These are phyloP conservation scores for Athalia cordata DNA, from an alignment of 2,888 invertebrate genomes.

Conservation along the genomic window DNA sequence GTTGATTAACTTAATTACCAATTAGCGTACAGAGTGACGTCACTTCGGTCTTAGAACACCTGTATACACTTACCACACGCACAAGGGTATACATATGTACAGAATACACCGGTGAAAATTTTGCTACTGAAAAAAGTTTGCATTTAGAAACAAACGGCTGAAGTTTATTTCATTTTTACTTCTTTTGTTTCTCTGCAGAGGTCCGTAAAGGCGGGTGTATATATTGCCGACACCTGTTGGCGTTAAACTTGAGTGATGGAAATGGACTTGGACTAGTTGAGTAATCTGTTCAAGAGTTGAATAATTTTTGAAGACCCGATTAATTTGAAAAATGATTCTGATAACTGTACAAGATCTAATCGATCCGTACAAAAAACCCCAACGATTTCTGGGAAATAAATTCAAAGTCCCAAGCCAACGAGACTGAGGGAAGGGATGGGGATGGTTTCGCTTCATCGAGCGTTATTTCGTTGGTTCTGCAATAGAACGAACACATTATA, in stretches of 20 bases:
- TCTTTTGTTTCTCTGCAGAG: too few relatives aligned
- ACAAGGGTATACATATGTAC: too few relatives aligned
- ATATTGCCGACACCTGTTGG: conserved; percentile 37
- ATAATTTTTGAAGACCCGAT: conserved; percentile 7
- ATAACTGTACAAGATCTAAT: too few relatives aligned
- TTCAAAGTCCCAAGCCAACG: too few relatives aligned
- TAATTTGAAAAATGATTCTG: neutral
- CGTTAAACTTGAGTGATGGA: neutral
- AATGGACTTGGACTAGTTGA: conserved; percentile 9
- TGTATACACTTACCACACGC: neutral
- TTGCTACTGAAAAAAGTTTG: too few relatives aligned
- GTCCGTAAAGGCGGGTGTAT: neutral
- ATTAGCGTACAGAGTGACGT: conserved; percentile 26
- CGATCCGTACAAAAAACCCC: too few relatives aligned
- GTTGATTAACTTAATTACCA: conserved; percentile 26
- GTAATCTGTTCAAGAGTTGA: conserved; percentile 29
- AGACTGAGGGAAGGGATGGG: too few relatives aligned
- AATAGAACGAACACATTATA: neutral
- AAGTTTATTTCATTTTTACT: too few relatives aligned
- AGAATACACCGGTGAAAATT: too few relatives aligned
- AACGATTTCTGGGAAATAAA: too few relatives aligned
- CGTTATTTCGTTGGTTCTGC: neutral
- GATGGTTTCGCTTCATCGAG: neutral
- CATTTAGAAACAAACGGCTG: too few relatives aligned
- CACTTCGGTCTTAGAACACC: conserved; percentile 14